Evolutionary conservation across 2,797 vertebrate species (phyloP).

Genomic region (Gobionotothen gibberifrons): DNA sequence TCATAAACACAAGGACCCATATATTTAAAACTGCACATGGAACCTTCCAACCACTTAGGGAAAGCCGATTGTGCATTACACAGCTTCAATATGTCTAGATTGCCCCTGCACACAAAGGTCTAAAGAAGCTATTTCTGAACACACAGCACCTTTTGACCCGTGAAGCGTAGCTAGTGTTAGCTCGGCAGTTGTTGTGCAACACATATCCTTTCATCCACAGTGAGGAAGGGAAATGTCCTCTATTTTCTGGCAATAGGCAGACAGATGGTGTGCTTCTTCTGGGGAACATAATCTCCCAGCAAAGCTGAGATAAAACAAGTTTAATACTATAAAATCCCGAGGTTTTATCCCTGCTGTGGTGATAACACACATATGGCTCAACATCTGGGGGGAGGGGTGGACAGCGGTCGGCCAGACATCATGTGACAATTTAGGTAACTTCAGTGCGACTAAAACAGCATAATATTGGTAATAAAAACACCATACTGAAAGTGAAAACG

Average conservation of each 20-base stretch:
- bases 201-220: slow-evolving; percentile 44
- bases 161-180: slow-evolving; percentile 41
- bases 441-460: neutral
- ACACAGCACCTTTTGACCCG: slow-evolving; percentile 48
- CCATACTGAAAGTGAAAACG: neutral
- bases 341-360: slow-evolving; percentile 85
- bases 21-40: neutral
- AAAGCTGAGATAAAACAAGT: slow-evolving; percentile 92
- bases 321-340: slow-evolving; percentile 86
- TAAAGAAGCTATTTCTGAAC: slow-evolving; percentile 35
- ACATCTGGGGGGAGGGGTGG: slow-evolving; percentile 78
- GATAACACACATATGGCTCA: slow-evolving; percentile 85
- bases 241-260: slow-evolving; percentile 67
- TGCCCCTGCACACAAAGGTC: slow-evolving; percentile 27
- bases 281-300: slow-evolving; percentile 86
- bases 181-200: slow-evolving; percentile 41
- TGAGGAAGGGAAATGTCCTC: slow-evolving; percentile 62
- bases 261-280: slow-evolving; percentile 90
- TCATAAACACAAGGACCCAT: neutral
- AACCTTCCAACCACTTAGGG: slow-evolving; percentile 14
- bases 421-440: slow-evolving; percentile 42
- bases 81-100: slow-evolving; percentile 10
- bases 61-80: slow-evolving; percentile 9
- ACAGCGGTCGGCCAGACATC: slow-evolving; percentile 33
- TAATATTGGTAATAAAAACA: neutral